Evolutionary conservation across 1,140 invertebrate genomes (phyloP).

Genomic region (Euglossa dilemma): DNA sequence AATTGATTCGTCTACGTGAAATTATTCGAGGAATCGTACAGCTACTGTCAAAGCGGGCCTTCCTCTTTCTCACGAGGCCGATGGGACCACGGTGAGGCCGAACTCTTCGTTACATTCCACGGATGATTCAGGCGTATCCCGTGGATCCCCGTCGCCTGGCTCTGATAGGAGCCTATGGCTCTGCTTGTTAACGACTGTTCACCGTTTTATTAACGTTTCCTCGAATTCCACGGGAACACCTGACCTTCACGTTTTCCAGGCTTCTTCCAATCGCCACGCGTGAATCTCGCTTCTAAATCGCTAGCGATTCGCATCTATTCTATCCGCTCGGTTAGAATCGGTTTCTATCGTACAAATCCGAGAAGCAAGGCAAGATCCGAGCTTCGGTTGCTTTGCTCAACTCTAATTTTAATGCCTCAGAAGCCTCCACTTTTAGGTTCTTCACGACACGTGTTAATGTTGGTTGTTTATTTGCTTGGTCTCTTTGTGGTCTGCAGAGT

Average conservation of each 20-base stretch:
- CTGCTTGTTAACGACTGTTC: constrained; percentile 3
- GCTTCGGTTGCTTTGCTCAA: no score
- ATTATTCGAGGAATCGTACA: constrained; percentile 38
- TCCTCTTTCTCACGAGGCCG: background rate
- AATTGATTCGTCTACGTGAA: constrained; percentile 58
- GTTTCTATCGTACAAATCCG: no score
- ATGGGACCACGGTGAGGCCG: constrained; percentile 12
- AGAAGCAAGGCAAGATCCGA: no score
- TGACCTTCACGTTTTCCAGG: background rate
- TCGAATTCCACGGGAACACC: background rate
- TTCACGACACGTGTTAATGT: no score
- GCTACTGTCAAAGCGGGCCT: constrained; percentile 44
- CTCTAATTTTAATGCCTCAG: no score
- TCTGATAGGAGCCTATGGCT: constrained; percentile 15
- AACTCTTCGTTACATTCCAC: constrained; percentile 52
- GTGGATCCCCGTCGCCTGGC: background rate
- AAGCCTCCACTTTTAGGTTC: no score
- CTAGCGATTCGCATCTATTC: background rate
- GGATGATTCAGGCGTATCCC: constrained; percentile 51
- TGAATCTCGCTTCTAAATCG: background rate
- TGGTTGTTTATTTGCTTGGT: no score
- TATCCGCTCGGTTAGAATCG: background rate
- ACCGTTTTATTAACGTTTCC: background rate
- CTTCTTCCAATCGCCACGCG: background rate
- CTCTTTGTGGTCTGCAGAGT: no score